Base-by-base conservation (phyloP, 2,888 invertebrate species). In the Salpingus planirostris region DNA sequence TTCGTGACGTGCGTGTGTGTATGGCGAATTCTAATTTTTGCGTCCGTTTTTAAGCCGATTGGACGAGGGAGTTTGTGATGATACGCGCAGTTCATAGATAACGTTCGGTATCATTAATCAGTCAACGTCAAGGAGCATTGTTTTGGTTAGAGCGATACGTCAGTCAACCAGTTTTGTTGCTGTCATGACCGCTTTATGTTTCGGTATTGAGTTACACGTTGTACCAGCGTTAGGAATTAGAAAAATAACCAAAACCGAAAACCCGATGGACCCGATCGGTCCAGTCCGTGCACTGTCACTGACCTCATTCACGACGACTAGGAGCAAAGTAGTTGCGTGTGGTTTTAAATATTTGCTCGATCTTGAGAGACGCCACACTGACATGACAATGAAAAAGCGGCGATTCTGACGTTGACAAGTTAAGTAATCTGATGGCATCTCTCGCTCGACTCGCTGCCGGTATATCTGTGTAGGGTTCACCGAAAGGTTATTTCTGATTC, bases 101-200 rank as follows among this genome's bases (percentile, higher is more conserved):
- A 49, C 45, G 43, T 42, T 39, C 29, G 21, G 32, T 29, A 35
- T 35, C 38, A 40, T 41, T 40, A 47, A 53, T 53, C 53, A 50
- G 42, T 53, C 53, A 52, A 47, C 46, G 53, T 53, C 53, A 52
- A 38, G 38, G 39, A 31, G 47, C 42, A 49, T 52, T 52, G 50
- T 52, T 52, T 52, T 46, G 47, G 43, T 43, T 47, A 40, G 40
- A 45, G 34, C 39, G 43, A 46, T 44, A 42, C 41, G 40, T 39
- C 43, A 45, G 40, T 47, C 46, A 38, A 42, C 40, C 42, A 45
- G 40, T 42, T 49, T 43, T 42, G 43, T 44, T 39, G 49, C 44
- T 44, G 40, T 40, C 43, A 37, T 40, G 46, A 44, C 45, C 43
- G 35, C 33, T 29, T 30, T 33, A 21, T 37, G 32, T n/a, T n/a